Evolutionary conservation across 2,113 vertebrate genomes (phyloP), one percentile per base, ranked within the genome.

Genomic region (Pheucticus melanocephalus): DNA sequence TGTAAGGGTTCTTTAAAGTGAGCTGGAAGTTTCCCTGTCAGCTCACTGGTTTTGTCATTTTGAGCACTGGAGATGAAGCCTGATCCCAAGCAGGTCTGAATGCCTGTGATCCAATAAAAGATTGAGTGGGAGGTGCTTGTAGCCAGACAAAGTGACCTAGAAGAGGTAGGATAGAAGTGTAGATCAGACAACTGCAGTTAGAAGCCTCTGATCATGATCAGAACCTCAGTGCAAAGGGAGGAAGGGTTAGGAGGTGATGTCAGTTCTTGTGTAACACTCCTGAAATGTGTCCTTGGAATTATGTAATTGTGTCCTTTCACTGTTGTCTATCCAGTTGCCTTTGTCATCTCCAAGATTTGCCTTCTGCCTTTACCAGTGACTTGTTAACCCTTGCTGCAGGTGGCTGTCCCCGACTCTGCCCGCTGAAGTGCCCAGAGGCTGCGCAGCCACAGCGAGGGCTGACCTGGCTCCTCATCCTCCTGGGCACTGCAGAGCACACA

Each of bases 291-390:
- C 79, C 82, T 65, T 72, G 60, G 60, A 69, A 48, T 44, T 0
- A 39, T 10, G 64, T 64, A 7, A 21, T 40, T 2, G 5, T 42
- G 45, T 82, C 57, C 37, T 63, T 56, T 59, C 66, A 68, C 50
- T 75, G 81, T 87, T 95, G 57, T 95, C 88, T 72, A 13, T 81
- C 85, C 82, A 68, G 85, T 87, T 95, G 95, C 91, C 92, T 96
- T 94, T 95, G 83, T 89, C 87, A 65, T 17, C 54, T 57, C n/a
- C 68, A n/a, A 82, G 71, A 51, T 40, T 92, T 77, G 56, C 93
- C 92, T 90, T 92, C 82, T 90, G 88, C 95, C 92, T 97, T 90
- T 53, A 64, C 86, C 91, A 39, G 69, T 45, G 51, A 80, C 85
- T 64, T 85, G 87, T 94, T 90, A 15, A 45, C 71, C 68, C 4